A percentile compares a stretch with the other conserved stretches of the same genome.
Conservation (phyloP, 2,797 vertebrate species). For the Chloroceryle inda region DNA sequence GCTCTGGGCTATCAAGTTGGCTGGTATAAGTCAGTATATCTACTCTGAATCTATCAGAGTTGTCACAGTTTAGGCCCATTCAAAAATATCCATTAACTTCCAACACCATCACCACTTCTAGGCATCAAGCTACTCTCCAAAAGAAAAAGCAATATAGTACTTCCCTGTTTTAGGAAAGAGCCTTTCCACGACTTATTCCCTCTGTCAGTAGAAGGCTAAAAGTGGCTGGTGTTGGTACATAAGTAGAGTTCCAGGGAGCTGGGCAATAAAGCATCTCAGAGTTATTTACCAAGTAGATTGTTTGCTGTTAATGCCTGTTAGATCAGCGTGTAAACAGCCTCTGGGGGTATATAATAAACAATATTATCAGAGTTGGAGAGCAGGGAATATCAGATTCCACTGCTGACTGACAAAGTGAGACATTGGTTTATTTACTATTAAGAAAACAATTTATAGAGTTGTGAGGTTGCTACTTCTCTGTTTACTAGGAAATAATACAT, state of each 20-base stretch:
- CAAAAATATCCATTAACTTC: background rate
- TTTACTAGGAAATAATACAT: conserved; percentile 20
- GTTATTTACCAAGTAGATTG: background rate
- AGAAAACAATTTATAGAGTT: conserved; percentile 30
- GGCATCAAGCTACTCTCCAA: background rate
- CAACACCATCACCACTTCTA: background rate
- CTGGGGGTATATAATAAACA: conserved; percentile 2
- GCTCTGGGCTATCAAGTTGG: background rate
- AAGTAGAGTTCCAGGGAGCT: background rate
- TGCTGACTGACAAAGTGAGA: conserved; percentile 16
- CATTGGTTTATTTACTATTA: conserved; percentile 14
- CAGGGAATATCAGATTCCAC: background rate
- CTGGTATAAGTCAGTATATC: background rate
- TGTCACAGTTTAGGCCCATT: background rate
- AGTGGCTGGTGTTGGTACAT: background rate
- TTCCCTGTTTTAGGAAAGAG: background rate
- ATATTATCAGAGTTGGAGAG: background rate
- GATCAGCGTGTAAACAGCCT: background rate
- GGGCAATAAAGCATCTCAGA: conserved; percentile 3
- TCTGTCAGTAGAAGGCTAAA: background rate
- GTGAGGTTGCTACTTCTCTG: background rate
- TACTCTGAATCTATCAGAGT: background rate
- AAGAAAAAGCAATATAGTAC: background rate
- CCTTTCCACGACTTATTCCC: background rate
- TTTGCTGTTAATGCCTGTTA: conserved; percentile 18